Conservation (phyloP, 2,113 vertebrate species). For the Caranx melampygus region DNA sequence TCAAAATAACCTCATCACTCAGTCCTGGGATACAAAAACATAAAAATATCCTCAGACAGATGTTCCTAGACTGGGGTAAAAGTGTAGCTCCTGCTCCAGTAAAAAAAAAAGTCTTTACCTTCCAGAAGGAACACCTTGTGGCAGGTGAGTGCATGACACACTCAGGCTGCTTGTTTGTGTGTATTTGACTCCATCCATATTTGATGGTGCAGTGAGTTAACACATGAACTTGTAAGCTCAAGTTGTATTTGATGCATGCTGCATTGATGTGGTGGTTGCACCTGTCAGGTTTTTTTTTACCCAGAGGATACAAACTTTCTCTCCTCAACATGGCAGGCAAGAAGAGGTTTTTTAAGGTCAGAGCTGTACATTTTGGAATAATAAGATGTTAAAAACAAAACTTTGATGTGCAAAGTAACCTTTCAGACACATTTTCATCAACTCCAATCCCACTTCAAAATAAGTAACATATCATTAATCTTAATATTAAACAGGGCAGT, state of each 20-base stretch:
- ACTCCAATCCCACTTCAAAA: neutral
- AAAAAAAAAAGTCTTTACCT: neutral
- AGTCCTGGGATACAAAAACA: too few relatives aligned
- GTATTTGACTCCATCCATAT: constrained; percentile 7
- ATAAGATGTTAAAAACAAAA: neutral
- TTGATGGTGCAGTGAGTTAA: constrained; percentile 39
- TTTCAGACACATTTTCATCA: constrained; percentile 4
- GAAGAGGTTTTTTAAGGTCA: neutral
- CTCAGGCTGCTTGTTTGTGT: neutral
- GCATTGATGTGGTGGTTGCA: constrained; percentile 32
- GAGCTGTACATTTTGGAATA: neutral
- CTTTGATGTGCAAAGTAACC: neutral
- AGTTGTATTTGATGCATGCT: constrained; percentile 11
- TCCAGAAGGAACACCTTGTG: constrained; percentile 7
- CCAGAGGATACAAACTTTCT: constrained; percentile 21
- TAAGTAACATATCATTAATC: neutral
- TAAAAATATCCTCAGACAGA: too few relatives aligned
- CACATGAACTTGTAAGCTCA: constrained; percentile 1
- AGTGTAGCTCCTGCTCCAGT: too few relatives aligned
- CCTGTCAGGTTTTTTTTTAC: constrained; percentile 13
- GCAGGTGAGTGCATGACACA: constrained; percentile 6
- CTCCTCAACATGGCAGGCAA: neutral
- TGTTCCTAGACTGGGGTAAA: too few relatives aligned
- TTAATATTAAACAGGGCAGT: neutral
- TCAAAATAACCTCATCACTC: neutral